Conservation (phyloP, 2,797 vertebrate genomes). For the Lagocephalus sceleratus region DNA sequence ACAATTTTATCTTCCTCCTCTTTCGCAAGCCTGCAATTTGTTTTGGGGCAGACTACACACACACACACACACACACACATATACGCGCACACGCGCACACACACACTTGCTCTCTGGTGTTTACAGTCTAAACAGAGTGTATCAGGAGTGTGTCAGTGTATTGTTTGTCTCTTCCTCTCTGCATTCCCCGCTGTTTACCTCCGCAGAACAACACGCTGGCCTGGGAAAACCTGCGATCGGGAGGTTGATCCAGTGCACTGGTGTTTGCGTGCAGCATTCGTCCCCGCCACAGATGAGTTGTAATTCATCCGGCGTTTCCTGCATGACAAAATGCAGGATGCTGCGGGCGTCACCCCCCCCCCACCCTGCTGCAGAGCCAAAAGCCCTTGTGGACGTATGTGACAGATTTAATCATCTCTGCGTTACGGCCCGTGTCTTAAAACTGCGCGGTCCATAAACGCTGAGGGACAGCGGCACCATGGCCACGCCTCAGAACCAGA, state of each 20-base stretch:
- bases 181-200: conserved; percentile 62
- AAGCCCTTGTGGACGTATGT: background rate
- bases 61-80: conserved; percentile 17
- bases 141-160: conserved; percentile 56
- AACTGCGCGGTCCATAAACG: no score
- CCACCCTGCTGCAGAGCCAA: background rate
- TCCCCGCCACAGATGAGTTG: conserved; percentile 7
- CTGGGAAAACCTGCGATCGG: conserved; percentile 46
- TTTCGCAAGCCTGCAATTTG: conserved; percentile 23
- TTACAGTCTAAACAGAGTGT: conserved; percentile 66
- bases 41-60: conserved; percentile 7
- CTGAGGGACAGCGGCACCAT: no score
- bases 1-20: background rate
- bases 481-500: no score
- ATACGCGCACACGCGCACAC: conserved; percentile 11
- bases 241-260: conserved; percentile 17
- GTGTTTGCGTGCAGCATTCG: background rate
- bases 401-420: background rate
- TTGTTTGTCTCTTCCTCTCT: conserved; percentile 57
- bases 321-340: conserved; percentile 1
- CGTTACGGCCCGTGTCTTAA: background rate
- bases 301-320: conserved; percentile 24
- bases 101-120: conserved; percentile 45
- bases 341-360: background rate
- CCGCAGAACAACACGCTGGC: conserved; percentile 59